These are phyloP conservation scores for Falco novaeseelandiae DNA, from an alignment of 2,797 vertebrate genomes.

Conservation along the genomic window DNA sequence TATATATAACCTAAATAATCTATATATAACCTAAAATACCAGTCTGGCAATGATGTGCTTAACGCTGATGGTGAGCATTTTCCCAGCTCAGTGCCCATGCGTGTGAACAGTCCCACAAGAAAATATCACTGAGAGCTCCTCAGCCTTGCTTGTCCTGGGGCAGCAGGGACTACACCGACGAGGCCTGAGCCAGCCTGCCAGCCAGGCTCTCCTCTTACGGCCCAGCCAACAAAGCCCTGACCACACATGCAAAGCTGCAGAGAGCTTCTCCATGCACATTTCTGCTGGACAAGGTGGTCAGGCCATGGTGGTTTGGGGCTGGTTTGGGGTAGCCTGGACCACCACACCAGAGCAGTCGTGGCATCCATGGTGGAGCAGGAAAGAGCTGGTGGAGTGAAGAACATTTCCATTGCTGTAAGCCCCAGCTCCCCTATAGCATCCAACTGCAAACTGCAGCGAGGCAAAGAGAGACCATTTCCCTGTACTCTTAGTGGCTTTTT, in stretches of 20 bases:
- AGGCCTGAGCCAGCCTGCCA: background rate
- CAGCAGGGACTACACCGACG: background rate
- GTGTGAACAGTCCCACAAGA: background rate
- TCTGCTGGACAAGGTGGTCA: background rate
- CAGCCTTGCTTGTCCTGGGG: background rate
- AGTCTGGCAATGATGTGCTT: background rate
- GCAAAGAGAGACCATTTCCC: background rate
- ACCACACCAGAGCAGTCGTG: rapidly evolving
- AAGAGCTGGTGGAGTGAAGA: background rate
- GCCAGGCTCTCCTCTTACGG: background rate
- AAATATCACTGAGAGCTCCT: rapidly evolving
- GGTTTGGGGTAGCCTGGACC: rapidly evolving
- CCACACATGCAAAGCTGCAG: background rate
- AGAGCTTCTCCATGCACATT: background rate
- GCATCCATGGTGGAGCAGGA: background rate
- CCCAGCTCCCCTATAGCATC: background rate
- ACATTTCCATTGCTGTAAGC: background rate
- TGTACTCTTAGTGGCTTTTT: background rate
- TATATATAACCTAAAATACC: background rate
- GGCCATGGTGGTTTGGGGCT: background rate
- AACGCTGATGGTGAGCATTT: background rate
- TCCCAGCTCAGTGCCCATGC: background rate
- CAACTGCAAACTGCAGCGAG: background rate
- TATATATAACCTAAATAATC: too few species aligned
- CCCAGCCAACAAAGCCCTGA: background rate